Evolutionary conservation across 2,888 invertebrate species (phyloP).

Genomic region (Hydrotaea diabolus): DNA sequence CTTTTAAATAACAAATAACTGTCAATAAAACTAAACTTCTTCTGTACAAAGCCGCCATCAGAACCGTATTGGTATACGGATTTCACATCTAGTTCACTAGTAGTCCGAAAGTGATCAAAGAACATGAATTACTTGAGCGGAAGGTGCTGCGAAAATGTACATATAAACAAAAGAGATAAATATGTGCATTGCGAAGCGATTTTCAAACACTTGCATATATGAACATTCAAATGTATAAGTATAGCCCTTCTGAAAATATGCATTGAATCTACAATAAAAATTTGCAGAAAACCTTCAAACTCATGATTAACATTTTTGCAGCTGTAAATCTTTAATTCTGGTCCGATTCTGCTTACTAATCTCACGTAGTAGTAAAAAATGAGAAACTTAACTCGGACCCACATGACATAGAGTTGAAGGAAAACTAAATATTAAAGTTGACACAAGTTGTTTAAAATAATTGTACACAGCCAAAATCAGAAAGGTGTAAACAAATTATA

Average conservation of each 20-base stretch:
- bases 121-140: not conserved
- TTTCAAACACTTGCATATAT: not conserved
- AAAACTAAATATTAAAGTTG: too few species aligned
- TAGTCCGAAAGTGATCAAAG: not conserved
- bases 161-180: not conserved
- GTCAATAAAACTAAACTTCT: not conserved
- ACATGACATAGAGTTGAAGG: too few species aligned
- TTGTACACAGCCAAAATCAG: too few species aligned
- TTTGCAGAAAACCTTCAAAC: not conserved
- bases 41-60: not conserved
- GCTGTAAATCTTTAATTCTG: too few species aligned
- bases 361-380: too few species aligned
- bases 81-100: not conserved
- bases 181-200: not conserved
- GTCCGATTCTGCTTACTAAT: too few species aligned
- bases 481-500: too few species aligned
- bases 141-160: not conserved
- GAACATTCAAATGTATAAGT: not conserved
- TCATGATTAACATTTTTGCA: too few species aligned
- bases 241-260: not conserved
- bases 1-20: not conserved
- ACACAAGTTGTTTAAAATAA: too few species aligned
- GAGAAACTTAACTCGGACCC: too few species aligned
- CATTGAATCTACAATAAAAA: not conserved
- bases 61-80: not conserved